Conservation (phyloP, 1,140 invertebrate genomes). For the Zaprionus lachaisei region DNA sequence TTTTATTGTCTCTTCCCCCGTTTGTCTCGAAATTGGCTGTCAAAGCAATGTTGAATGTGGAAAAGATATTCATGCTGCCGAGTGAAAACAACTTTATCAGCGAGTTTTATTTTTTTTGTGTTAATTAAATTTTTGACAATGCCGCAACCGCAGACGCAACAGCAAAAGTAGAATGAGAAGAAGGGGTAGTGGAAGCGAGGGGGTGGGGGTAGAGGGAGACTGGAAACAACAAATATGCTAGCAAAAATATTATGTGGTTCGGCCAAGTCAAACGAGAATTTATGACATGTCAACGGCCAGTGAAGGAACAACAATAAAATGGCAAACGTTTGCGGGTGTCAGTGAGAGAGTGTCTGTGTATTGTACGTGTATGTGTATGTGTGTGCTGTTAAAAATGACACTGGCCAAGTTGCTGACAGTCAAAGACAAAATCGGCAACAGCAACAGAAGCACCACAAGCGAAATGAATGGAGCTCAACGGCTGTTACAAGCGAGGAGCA, state of each 20-base stretch:
- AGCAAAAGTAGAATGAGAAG: slow-evolving; percentile 20
- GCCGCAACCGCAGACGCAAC: slow-evolving; percentile 29
- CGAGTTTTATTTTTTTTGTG: slow-evolving; percentile 44
- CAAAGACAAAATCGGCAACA: slow-evolving; percentile 40
- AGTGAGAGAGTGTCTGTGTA: not conserved
- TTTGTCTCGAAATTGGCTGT: slow-evolving; percentile 55
- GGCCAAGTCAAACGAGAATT: slow-evolving; percentile 66
- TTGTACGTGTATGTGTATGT: not conserved
- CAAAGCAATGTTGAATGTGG: slow-evolving; percentile 33
- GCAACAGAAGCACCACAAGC: slow-evolving; percentile 36
- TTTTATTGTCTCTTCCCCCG: not conserved
- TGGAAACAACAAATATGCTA: slow-evolving; percentile 26
- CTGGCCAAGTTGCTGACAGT: slow-evolving; percentile 66
- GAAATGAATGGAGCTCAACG: slow-evolving; percentile 44
- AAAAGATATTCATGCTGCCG: slow-evolving; percentile 26
- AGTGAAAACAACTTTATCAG: slow-evolving; percentile 62
- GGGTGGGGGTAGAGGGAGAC: not conserved
- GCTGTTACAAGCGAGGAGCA: not conserved
- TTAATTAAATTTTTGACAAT: slow-evolving; percentile 77
- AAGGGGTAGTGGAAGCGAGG: not conserved
- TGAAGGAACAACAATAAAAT: slow-evolving; percentile 12
- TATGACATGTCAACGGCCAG: slow-evolving; percentile 70
- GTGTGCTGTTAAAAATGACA: slow-evolving; percentile 52
- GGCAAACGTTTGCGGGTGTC: not conserved
- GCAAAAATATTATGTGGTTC: slow-evolving; percentile 52